These are phyloP conservation scores for Timandra comae DNA, from an alignment of 2,888 invertebrate genomes.

Conservation along the genomic window DNA sequence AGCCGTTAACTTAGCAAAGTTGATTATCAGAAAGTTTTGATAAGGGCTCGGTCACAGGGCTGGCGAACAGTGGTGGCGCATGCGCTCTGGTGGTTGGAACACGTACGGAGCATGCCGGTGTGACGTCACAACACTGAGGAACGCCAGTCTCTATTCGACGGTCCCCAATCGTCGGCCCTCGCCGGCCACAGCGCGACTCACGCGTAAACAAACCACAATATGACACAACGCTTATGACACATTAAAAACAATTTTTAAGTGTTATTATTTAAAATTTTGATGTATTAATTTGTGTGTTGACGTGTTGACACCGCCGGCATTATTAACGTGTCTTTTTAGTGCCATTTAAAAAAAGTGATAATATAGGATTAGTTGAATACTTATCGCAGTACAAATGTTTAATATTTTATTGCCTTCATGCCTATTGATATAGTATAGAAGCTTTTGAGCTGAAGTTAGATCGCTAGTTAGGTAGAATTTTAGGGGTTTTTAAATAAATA, in stretches of 20 bases:
- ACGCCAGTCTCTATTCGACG: slow-evolving; percentile 40
- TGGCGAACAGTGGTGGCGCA: slow-evolving; percentile 27
- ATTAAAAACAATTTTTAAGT: slow-evolving; percentile 33
- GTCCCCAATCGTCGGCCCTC: slow-evolving; percentile 39
- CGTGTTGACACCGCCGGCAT: slow-evolving; percentile 21
- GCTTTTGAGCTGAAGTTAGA: slow-evolving; percentile 55
- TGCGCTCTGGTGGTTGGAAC: slow-evolving; percentile 26
- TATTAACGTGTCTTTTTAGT: slow-evolving; percentile 72
- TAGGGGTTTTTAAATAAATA: slow-evolving; percentile 32
- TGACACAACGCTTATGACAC: slow-evolving; percentile 26
- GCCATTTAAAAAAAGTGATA: slow-evolving; percentile 62
- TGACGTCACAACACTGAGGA: slow-evolving; percentile 41
- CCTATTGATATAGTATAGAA: slow-evolving; percentile 50
- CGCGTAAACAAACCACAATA: slow-evolving; percentile 53
- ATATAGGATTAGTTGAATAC: slow-evolving; percentile 51
- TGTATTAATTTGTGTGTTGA: slow-evolving; percentile 53
- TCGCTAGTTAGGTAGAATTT: slow-evolving; percentile 53
- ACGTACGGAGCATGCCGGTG: slow-evolving; percentile 14
- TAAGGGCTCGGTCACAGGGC: slow-evolving; percentile 16
- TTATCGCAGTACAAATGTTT: slow-evolving; percentile 69
- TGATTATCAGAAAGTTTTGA: slow-evolving; percentile 7
- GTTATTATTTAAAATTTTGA: slow-evolving; percentile 59
- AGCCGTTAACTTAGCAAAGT: too few relatives aligned
- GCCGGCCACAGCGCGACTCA: slow-evolving; percentile 36
- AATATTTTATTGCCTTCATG: slow-evolving; percentile 67